Evolutionary conservation across 1,140 invertebrate genomes (phyloP).

Genomic region (Lamellibrachia luymesi): DNA sequence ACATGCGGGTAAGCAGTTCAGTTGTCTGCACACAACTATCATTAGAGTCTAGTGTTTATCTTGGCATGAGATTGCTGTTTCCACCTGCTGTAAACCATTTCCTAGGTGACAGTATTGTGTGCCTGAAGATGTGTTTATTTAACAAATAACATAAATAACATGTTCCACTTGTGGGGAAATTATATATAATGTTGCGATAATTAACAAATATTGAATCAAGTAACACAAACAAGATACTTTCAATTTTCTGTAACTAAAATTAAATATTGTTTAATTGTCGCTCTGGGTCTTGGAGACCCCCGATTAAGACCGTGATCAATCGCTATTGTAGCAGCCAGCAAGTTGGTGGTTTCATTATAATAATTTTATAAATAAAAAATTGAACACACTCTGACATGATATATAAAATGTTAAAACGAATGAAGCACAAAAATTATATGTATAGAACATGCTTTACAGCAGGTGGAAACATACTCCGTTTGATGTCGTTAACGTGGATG

Average conservation of each 20-base stretch:
- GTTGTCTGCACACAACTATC: neutral
- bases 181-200: neutral
- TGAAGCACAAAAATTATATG: too few species aligned
- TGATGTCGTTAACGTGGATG: neutral
- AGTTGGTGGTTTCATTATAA: too few species aligned
- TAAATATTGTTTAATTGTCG: neutral
- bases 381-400: too few species aligned
- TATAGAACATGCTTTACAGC: neutral
- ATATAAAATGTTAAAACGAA: too few species aligned
- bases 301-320: too few species aligned
- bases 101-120: neutral
- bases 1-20: neutral
- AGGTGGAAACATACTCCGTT: neutral
- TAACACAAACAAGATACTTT: neutral
- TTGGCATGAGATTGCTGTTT: neutral
- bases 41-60: neutral
- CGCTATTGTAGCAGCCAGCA: too few species aligned
- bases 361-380: too few species aligned
- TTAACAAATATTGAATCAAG: neutral
- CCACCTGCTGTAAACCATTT: neutral
- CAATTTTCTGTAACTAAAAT: neutral
- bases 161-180: neutral
- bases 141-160: neutral
- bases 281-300: neutral
- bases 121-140: neutral